A percentile compares a stretch with the other conserved stretches of the same genome.
phyloP scores from a whole-genome alignment of 2,888 invertebrate genomes.

The Colostygia pectinataria region DNA sequence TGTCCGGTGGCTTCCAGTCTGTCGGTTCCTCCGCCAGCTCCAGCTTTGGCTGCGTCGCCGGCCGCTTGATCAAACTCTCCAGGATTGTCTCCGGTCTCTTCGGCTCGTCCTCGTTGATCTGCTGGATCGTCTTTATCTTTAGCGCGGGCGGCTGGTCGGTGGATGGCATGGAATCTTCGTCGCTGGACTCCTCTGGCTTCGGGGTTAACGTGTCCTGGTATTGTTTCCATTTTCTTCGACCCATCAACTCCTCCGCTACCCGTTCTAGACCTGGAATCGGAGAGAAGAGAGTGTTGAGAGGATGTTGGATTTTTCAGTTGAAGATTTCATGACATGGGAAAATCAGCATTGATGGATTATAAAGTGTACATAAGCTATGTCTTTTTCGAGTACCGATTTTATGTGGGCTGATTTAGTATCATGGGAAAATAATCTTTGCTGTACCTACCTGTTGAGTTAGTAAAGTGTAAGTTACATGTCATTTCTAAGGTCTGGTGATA shows the following conservation, averaged over 20 bases:
- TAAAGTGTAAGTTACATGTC: no score
- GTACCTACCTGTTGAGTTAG: no score
- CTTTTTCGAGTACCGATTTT: no score
- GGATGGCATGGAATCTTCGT: conserved; percentile 73
- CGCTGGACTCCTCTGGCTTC: conserved; percentile 75
- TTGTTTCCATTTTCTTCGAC: conserved; percentile 97
- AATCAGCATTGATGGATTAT: no score
- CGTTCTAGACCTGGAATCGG: conserved; percentile 94
- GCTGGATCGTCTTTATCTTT: conserved; percentile 80
- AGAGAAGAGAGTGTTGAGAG: background rate
- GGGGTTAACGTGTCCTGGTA: conserved; percentile 90
- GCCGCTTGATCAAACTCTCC: conserved; percentile 78
- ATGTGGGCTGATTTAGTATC: no score
- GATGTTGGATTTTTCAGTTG: no score
- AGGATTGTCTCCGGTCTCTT: conserved; percentile 68
- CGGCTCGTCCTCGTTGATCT: conserved; percentile 72
- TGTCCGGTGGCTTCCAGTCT: conserved; percentile 92
- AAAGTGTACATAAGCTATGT: no score
- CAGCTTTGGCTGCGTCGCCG: conserved; percentile 73
- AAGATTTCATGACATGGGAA: no score
- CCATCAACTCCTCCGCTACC: conserved; percentile 98
- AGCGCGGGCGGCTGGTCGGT: conserved; percentile 75
- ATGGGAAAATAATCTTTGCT: no score
- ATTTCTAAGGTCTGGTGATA: no score
- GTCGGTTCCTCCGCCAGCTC: conserved; percentile 74